Evolutionary conservation across 2,888 invertebrate species (phyloP).

Genomic region (Meganola albula): DNA sequence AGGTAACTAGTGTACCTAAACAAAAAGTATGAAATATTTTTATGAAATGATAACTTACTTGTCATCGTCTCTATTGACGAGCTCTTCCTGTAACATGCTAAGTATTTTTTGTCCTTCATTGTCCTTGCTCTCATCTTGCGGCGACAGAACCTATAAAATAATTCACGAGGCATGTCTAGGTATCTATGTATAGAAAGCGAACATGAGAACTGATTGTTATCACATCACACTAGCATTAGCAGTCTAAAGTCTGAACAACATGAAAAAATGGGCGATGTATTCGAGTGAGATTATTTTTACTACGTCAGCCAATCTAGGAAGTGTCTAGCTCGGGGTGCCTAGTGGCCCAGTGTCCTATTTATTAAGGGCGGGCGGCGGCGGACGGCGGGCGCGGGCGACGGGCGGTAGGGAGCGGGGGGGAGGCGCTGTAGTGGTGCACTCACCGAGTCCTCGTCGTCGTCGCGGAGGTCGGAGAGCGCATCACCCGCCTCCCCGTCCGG

Average conservation of each 20-base stretch:
- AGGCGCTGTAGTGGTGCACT: slow-evolving; percentile 67
- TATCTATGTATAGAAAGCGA: slow-evolving; percentile 55
- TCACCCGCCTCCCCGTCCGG: slow-evolving; percentile 54
- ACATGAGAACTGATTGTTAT: slow-evolving; percentile 36
- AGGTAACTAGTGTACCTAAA: too few species aligned
- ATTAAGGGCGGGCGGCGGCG: slow-evolving; percentile 37
- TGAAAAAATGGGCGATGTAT: slow-evolving; percentile 26
- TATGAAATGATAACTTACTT: too few species aligned
- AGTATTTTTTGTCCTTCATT: slow-evolving; percentile 86
- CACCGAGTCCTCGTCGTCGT: slow-evolving; percentile 83
- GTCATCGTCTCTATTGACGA: slow-evolving; percentile 89
- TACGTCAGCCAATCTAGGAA: slow-evolving; percentile 37
- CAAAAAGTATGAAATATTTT: too few species aligned
- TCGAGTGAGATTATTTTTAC: slow-evolving; percentile 31
- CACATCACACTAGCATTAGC: slow-evolving; percentile 18
- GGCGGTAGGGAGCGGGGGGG: slow-evolving; percentile 19
- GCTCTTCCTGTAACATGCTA: slow-evolving; percentile 86
- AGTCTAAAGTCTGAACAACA: slow-evolving; percentile 17
- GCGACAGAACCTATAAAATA: slow-evolving; percentile 70
- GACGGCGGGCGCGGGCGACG: slow-evolving; percentile 22
- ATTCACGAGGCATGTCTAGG: slow-evolving; percentile 63
- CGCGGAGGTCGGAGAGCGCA: slow-evolving; percentile 71
- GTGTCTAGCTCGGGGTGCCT: slow-evolving; percentile 46
- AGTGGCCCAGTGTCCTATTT: slow-evolving; percentile 64
- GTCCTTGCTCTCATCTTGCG: slow-evolving; percentile 71